A percentile compares a stretch with the other conserved stretches of the same genome.
These are phyloP conservation scores for Caenorhabditis sp. DNA, from an alignment of 2,888 invertebrate species.

Conservation along the genomic window DNA sequence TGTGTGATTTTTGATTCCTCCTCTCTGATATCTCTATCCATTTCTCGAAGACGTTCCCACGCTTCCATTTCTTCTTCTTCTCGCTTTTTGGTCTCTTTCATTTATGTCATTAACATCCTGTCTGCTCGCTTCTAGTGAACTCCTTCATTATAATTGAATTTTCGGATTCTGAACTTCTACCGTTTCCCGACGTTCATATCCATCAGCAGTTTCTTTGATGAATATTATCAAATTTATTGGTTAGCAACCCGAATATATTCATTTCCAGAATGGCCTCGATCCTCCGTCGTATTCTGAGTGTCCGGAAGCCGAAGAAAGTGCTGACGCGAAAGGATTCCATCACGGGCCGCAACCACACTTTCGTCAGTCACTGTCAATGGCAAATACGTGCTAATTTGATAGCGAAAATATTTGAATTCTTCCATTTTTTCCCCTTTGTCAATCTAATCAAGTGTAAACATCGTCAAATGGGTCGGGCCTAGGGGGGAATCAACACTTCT, in stretches of 20 bases:
- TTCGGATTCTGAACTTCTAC: no score
- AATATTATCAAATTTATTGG: no score
- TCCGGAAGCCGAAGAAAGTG: slow-evolving; percentile 66
- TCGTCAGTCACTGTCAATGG: slow-evolving; percentile 64
- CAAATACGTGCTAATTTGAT: slow-evolving; percentile 36
- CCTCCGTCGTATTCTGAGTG: slow-evolving; percentile 71
- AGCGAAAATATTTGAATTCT: background rate
- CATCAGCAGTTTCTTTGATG: no score
- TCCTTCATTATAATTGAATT: no score
- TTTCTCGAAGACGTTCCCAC: slow-evolving; percentile 6
- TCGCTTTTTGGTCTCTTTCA: no score
- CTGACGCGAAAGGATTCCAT: slow-evolving; percentile 76
- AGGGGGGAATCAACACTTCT: background rate
- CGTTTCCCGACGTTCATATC: no score
- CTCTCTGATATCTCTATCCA: background rate
- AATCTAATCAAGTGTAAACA: slow-evolving; percentile 13
- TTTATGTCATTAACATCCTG: no score
- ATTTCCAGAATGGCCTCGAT: slow-evolving; percentile 68
- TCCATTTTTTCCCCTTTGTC: background rate
- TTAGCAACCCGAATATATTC: no score
- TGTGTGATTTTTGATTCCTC: slow-evolving; percentile 39
- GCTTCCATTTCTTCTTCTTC: background rate
- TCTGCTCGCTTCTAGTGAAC: no score
- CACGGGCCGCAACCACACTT: slow-evolving; percentile 77
- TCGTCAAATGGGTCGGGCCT: no score